phyloP scores from a whole-genome alignment of 64 coral and sea anemone species.

The Stichodactyla helianthus region DNA sequence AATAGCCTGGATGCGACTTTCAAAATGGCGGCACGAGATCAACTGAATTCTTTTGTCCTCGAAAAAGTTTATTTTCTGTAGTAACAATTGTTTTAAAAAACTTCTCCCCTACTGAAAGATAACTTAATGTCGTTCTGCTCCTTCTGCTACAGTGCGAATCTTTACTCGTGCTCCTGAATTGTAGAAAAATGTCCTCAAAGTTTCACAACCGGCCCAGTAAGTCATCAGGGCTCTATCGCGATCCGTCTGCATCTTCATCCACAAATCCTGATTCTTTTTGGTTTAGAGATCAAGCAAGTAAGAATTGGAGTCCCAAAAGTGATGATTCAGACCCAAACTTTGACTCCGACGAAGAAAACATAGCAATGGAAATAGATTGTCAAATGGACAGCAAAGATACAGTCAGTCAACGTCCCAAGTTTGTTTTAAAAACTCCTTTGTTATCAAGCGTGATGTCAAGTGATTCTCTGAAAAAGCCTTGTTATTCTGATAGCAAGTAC shows the following conservation, averaged over 20 bases:
- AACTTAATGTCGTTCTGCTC: neutral
- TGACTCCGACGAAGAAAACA: conserved; percentile 64
- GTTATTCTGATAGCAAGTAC: neutral
- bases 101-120: neutral
- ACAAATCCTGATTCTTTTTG: neutral
- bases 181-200: neutral
- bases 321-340: conserved; percentile 38
- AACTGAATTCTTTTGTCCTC: neutral
- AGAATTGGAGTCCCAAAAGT: conserved; percentile 45
- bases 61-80: neutral
- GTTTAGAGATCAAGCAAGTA: conserved; percentile 46
- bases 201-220: neutral
- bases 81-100: neutral
- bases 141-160: neutral
- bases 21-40: neutral
- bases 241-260: neutral
- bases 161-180: neutral
- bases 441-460: neutral
- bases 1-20: neutral
- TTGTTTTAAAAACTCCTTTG: neutral
- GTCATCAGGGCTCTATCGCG: too few species aligned
- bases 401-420: neutral
- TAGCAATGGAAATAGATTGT: conserved; percentile 16
- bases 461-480: neutral
- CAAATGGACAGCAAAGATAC: neutral